These are phyloP conservation scores for Eleutherodactylus coqui DNA, from an alignment of 2,797 vertebrate genomes.

Conservation along the genomic window DNA sequence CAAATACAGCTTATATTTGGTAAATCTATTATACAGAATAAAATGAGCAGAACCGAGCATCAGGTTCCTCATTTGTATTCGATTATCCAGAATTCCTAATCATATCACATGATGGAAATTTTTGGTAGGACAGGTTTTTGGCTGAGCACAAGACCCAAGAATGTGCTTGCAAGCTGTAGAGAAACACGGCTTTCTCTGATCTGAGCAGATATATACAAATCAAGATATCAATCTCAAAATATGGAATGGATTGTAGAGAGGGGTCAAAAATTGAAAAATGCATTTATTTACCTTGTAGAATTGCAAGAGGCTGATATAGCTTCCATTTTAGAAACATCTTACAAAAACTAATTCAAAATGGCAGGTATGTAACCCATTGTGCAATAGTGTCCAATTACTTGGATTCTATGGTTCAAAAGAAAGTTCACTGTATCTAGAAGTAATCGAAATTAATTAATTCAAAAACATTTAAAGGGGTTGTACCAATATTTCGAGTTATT, in stretches of 20 bases:
- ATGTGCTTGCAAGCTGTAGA: slow-evolving; percentile 21
- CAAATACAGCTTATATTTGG: neutral
- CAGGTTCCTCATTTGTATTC: slow-evolving; percentile 20
- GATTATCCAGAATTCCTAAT: neutral
- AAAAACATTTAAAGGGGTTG: too few species aligned
- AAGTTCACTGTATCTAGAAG: neutral
- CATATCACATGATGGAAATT: slow-evolving; percentile 7
- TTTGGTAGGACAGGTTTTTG: slow-evolving; percentile 32
- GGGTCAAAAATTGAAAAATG: neutral
- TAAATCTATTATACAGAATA: neutral
- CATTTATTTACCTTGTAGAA: slow-evolving; percentile 27
- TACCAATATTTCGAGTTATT: too few species aligned
- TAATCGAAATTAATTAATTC: neutral
- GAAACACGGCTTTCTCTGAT: neutral
- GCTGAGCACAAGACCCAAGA: neutral
- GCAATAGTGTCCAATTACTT: neutral
- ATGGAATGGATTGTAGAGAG: neutral
- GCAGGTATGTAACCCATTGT: neutral
- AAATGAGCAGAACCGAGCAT: neutral
- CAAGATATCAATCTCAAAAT: slow-evolving; percentile 22
- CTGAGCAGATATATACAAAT: slow-evolving; percentile 32
- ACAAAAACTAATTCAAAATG: slow-evolving; percentile 14
- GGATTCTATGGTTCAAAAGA: too few species aligned
- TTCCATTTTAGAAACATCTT: neutral
- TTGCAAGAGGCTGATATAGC: neutral